Conservation (phyloP, 2,113 vertebrate species). For the Sturnira hondurensis region DNA sequence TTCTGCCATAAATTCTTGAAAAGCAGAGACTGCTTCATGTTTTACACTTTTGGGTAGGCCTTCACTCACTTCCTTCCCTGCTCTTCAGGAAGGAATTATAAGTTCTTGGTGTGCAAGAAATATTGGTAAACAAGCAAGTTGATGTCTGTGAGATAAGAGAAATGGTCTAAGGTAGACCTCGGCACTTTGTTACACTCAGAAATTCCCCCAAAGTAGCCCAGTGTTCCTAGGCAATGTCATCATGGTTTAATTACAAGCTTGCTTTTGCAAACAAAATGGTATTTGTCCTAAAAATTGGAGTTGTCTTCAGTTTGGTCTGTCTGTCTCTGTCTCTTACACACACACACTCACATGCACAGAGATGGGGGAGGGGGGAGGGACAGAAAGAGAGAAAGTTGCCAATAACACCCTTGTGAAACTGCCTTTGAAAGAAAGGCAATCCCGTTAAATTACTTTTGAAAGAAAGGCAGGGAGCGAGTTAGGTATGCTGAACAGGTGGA, state of each 20-base stretch:
- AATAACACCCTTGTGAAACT: slow-evolving; percentile 54
- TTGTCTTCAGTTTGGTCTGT: not conserved
- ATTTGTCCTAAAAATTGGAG: not conserved
- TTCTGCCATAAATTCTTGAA: not conserved
- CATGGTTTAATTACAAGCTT: not conserved
- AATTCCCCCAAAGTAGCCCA: not conserved
- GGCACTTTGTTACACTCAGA: not conserved
- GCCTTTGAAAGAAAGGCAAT: slow-evolving; percentile 64
- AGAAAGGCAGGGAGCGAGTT: slow-evolving; percentile 64
- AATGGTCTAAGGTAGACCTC: not conserved
- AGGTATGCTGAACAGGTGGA: slow-evolving; percentile 73
- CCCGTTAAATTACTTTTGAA: slow-evolving; percentile 53
- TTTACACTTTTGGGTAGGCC: not conserved
- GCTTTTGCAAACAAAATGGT: not conserved
- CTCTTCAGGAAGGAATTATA: not conserved
- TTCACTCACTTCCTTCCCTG: not conserved
- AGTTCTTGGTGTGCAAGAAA: not conserved
- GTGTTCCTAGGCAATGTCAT: not conserved
- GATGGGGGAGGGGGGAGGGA: not conserved
- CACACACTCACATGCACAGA: not conserved
- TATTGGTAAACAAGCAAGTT: not conserved
- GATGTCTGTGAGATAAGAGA: not conserved
- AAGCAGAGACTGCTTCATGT: not conserved
- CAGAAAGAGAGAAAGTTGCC: not conserved
- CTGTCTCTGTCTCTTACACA: not conserved